Evolutionary conservation across 2,113 vertebrate species (phyloP).

Genomic region (Amphiprion ocellaris): DNA sequence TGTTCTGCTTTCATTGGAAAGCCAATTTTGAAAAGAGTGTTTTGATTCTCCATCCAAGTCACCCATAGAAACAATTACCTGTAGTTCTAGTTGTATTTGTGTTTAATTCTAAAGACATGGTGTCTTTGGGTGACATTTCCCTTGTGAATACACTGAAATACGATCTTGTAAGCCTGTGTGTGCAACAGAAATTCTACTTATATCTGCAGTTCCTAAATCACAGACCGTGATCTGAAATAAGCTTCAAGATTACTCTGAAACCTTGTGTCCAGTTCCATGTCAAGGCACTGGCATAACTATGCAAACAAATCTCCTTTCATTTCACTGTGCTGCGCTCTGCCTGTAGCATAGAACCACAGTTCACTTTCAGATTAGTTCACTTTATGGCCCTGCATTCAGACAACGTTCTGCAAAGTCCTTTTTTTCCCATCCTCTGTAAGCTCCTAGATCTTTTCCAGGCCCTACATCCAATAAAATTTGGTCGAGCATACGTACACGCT

Average conservation of each 20-base stretch:
- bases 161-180: too few relatives aligned
- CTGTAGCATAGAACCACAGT: slow-evolving; percentile 20
- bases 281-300: slow-evolving; percentile 31
- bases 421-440: slow-evolving; percentile 23
- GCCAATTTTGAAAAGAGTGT: too few relatives aligned
- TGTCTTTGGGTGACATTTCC: too few relatives aligned
- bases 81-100: too few relatives aligned
- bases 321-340: slow-evolving; percentile 11
- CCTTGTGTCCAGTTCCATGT: slow-evolving; percentile 29
- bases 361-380: slow-evolving; percentile 55
- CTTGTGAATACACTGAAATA: too few relatives aligned
- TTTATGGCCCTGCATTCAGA: slow-evolving; percentile 49
- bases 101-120: too few relatives aligned
- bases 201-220: neutral
- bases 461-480: slow-evolving; percentile 74
- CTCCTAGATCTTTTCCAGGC: slow-evolving; percentile 67
- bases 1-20: too few relatives aligned
- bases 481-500: slow-evolving; percentile 74
- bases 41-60: slow-evolving; percentile 4
- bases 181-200: too few relatives aligned
- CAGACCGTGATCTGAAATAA: slow-evolving; percentile 35
- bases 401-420: slow-evolving; percentile 34
- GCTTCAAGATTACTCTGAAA: slow-evolving; percentile 11
- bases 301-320: slow-evolving; percentile 38
- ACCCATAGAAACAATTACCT: neutral